phyloP scores from a whole-genome alignment of 1,140 invertebrate species.

The Achroia grisella region DNA sequence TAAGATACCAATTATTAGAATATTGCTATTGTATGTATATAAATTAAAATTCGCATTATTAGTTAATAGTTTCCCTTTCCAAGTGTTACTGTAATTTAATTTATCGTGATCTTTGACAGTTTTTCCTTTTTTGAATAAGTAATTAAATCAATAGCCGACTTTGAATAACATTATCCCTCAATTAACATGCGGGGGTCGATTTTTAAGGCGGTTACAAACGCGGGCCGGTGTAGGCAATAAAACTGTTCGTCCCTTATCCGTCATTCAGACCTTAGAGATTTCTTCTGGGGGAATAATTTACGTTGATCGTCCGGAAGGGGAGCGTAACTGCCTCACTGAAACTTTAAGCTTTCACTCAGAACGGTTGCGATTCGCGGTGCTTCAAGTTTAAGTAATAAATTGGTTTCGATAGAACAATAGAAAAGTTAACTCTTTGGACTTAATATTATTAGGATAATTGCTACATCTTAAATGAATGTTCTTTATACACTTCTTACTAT shows the following conservation, averaged over 20 bases:
- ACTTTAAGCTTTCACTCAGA: slow-evolving; percentile 66
- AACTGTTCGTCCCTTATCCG: slow-evolving; percentile 65
- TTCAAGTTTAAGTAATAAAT: slow-evolving; percentile 63
- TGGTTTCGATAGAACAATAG: slow-evolving; percentile 46
- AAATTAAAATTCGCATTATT: too few relatives aligned
- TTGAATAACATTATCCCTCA: slow-evolving; percentile 62
- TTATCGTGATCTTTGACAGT: slow-evolving; percentile 10
- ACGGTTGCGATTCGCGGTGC: slow-evolving; percentile 52
- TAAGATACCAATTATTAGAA: slow-evolving; percentile 41
- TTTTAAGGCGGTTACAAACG: slow-evolving; percentile 53
- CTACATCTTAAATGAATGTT: too few relatives aligned
- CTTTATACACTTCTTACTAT: too few relatives aligned
- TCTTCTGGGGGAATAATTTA: slow-evolving; percentile 58
- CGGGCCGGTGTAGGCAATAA: slow-evolving; percentile 59
- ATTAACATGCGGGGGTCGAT: slow-evolving; percentile 59
- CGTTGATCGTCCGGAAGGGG: slow-evolving; percentile 59
- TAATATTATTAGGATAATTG: too few relatives aligned
- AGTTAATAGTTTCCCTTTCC: too few relatives aligned
- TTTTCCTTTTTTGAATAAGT: slow-evolving; percentile 16
- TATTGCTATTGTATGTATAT: slow-evolving; percentile 15
- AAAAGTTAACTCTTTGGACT: slow-evolving; percentile 34
- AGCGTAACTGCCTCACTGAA: slow-evolving; percentile 67
- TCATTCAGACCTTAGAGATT: slow-evolving; percentile 68
- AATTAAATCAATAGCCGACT: slow-evolving; percentile 52
- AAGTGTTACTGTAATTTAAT: too few relatives aligned